phyloP scores from a whole-genome alignment of 2,797 vertebrate species.

The Esox masquinongy region DNA sequence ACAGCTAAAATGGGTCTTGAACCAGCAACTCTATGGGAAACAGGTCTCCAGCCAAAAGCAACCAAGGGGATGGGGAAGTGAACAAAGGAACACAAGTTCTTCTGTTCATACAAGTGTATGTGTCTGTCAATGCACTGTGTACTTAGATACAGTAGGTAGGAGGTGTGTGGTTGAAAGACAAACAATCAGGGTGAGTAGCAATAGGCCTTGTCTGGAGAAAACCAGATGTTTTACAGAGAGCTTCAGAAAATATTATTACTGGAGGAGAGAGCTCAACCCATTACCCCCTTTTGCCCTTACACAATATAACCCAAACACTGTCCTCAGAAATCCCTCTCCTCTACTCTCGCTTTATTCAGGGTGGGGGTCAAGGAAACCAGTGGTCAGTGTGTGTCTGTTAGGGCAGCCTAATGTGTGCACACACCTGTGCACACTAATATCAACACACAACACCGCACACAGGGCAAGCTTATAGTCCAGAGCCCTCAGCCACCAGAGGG shows the following conservation, averaged over 20 bases:
- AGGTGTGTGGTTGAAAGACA: background rate
- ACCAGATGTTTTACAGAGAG: slow-evolving; percentile 13
- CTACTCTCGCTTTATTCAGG: background rate
- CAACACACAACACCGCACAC: no score
- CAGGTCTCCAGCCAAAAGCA: background rate
- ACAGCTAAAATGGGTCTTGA: background rate
- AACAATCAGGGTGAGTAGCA: background rate
- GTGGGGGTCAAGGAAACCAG: background rate
- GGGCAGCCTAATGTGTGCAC: background rate
- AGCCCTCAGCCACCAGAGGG: no score
- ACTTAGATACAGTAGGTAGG: background rate
- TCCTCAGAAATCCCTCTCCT: background rate
- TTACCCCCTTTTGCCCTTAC: background rate
- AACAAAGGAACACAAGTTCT: background rate
- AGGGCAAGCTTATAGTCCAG: no score
- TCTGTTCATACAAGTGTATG: background rate
- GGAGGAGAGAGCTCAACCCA: slow-evolving; percentile 1
- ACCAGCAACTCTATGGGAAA: background rate
- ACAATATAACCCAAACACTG: background rate
- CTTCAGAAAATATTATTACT: slow-evolving; percentile 16
- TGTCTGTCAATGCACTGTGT: background rate
- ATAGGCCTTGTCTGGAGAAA: slow-evolving; percentile 3
- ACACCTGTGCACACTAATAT: no score
- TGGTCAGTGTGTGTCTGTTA: background rate
- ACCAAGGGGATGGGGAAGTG: background rate